phyloP scores from a whole-genome alignment of 2,888 invertebrate species.

The Caenorhabditis sp. region DNA sequence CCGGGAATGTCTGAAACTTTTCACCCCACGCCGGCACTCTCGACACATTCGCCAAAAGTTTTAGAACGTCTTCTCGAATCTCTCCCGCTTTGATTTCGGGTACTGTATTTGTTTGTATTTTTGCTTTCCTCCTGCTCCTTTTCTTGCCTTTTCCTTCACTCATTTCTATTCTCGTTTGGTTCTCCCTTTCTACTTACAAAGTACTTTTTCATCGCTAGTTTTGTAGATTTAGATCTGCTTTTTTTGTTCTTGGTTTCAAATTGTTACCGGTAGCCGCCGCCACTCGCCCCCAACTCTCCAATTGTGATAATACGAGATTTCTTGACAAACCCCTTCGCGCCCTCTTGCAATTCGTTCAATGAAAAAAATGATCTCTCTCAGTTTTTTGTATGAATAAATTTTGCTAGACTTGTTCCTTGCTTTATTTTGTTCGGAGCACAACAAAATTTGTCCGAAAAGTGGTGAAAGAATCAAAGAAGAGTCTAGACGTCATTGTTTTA shows the following conservation, averaged over 20 bases:
- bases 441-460: not conserved
- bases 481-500: constrained; percentile 46
- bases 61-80: constrained; percentile 17
- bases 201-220: constrained; percentile 26
- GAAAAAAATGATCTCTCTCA: not conserved
- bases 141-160: constrained; percentile 12
- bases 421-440: not conserved
- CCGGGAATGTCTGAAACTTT: constrained; percentile 72
- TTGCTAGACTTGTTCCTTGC: not conserved
- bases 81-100: constrained; percentile 18
- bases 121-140: constrained; percentile 25
- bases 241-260: not conserved
- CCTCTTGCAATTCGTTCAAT: not conserved
- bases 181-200: no score
- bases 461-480: constrained; percentile 28
- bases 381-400: constrained; percentile 16
- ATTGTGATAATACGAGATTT: constrained; percentile 56
- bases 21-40: constrained; percentile 67
- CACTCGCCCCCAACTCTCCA: constrained; percentile 37
- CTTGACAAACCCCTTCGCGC: not conserved
- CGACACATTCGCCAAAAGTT: constrained; percentile 59
- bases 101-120: constrained; percentile 27
- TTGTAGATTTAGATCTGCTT: not conserved
- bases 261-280: constrained; percentile 42
- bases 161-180: constrained; percentile 7